Evolutionary conservation across 2,797 vertebrate genomes (phyloP), one percentile per base, ranked within the genome.

Genomic region (Spinibarbus caldwelli): DNA sequence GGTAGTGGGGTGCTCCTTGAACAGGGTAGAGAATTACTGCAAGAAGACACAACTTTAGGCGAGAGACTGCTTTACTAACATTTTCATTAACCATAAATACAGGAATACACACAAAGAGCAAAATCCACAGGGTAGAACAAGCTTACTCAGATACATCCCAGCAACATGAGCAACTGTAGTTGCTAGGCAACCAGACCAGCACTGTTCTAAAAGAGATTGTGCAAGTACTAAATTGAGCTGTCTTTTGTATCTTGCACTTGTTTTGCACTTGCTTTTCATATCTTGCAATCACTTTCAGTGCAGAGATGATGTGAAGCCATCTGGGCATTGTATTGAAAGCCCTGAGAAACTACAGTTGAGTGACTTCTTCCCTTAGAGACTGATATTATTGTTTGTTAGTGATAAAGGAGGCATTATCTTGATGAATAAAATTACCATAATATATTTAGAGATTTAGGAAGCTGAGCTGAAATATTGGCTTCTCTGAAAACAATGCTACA

Each of bases 131-230:
- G 6, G 17, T 64, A 47, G 59, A 29, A 64, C 81, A 64, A 34
- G 78, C 54, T 67, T 52, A 57, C 70, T 84, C 66, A 72, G 52
- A 77, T 36, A 3, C 54, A 62, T 82, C 82, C 85, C 71, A n/a
- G 15, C 34, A 82, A 59, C 67, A 21, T 67, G 34, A 73, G 26
- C 86, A 85, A 80, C 91, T 91, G 89, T 89, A 92, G 94, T 95
- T 94, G 92, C 94, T 93, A 94, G 83, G 94, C 90, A 93, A 94
- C 94, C 43, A 73, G 34, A 54, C 78, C 52, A 38, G 84, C 19
- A 41, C 67, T 34, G 11, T 14, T 49, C 45, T 43, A 47, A 81
- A 57, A 54, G 19, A 9, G 52, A 54, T 23, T 23, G 21, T 54
- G 1, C 19, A 54, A 54, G 3, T 54, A 54, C 21, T 57, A 57